Evolutionary conservation across 2,113 vertebrate species (phyloP).

Genomic region (Syngnathus typhle): DNA sequence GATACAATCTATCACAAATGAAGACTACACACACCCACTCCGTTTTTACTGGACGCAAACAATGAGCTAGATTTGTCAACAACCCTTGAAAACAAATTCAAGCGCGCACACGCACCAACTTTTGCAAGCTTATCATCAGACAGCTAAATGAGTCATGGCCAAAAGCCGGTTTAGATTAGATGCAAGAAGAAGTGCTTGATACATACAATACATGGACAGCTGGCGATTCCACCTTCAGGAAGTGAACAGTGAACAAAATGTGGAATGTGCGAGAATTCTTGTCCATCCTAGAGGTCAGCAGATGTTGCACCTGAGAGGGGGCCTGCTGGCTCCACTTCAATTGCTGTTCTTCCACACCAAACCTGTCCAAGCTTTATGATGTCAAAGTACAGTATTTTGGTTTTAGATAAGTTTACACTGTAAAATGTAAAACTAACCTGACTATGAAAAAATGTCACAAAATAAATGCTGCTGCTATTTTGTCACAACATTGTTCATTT

Average conservation of each 20-base stretch:
- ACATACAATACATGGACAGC: not conserved
- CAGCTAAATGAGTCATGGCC: conserved; percentile 37
- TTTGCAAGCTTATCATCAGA: conserved; percentile 25
- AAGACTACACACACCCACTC: conserved; percentile 25
- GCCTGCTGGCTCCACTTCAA: not conserved
- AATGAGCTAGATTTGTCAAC: conserved; percentile 41
- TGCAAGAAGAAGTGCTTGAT: not conserved
- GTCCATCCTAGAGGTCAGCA: not conserved
- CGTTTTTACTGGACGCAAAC: conserved; percentile 34
- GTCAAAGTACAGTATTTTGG: not conserved
- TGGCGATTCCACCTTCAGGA: not conserved
- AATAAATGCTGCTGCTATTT: not conserved
- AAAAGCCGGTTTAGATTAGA: conserved; percentile 26
- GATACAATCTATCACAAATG: conserved; percentile 42
- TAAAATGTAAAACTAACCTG: not conserved
- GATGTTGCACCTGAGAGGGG: not conserved
- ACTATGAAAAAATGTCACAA: not conserved
- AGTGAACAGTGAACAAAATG: not conserved
- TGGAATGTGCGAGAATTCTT: not conserved
- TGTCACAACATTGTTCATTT: not conserved
- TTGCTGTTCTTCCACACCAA: not conserved
- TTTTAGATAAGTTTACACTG: not conserved
- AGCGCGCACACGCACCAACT: not conserved
- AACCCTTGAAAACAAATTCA: conserved; percentile 5
- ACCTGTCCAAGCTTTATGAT: not conserved